Evolutionary conservation across 2,888 invertebrate genomes (phyloP).

Genomic region (Tenthredo notha): DNA sequence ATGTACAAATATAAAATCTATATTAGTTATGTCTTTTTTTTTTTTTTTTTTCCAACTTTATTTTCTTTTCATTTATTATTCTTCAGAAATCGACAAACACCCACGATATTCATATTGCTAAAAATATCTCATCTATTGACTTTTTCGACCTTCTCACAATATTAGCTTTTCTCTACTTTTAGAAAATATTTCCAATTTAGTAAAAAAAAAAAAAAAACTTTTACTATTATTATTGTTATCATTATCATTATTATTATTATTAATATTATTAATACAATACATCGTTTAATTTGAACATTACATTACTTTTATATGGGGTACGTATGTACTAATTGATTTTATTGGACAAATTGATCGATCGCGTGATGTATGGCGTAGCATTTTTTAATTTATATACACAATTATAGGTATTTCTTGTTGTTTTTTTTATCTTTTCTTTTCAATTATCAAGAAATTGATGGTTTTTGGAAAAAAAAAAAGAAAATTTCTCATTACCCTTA

Average conservation of each 20-base stretch:
- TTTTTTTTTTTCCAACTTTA: not conserved
- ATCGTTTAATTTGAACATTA: constrained; percentile 8
- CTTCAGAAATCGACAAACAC: not conserved
- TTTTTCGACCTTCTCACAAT: not conserved
- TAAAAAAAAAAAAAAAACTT: not conserved
- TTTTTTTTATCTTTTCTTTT: not conserved
- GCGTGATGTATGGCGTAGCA: constrained; percentile 40
- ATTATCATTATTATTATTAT: not conserved
- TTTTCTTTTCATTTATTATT: too few species aligned
- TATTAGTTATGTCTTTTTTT: constrained; percentile 54
- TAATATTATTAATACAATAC: not conserved
- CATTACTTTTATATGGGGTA: not conserved
- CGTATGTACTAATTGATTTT: not conserved
- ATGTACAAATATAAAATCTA: constrained; percentile 73
- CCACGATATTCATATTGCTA: not conserved
- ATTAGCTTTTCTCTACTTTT: not conserved
- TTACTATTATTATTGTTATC: not conserved
- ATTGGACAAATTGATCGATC: constrained; percentile 2
- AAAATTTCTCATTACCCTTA: not conserved
- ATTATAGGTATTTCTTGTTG: not conserved
- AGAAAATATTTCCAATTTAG: not conserved
- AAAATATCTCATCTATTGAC: not conserved
- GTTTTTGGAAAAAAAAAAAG: not conserved
- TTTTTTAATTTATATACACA: constrained; percentile 4
- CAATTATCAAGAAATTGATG: not conserved